Conservation (phyloP, 2,113 vertebrate species). For the Lepus europaeus region DNA sequence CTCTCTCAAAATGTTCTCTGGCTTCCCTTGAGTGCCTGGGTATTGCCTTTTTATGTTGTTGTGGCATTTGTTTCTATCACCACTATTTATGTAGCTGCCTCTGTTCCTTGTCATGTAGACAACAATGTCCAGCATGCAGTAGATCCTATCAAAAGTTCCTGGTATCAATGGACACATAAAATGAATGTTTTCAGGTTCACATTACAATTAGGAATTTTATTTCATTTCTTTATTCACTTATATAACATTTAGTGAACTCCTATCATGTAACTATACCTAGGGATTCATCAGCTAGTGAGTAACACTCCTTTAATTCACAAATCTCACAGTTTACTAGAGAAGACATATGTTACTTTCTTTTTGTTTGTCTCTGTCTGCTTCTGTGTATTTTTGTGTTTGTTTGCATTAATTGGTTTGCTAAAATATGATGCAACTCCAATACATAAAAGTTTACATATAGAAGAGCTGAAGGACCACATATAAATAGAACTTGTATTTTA, state of each 20-base stretch:
- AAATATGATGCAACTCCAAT: neutral
- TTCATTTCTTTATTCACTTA: neutral
- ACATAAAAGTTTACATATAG: neutral
- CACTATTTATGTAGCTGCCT: neutral
- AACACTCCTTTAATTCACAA: neutral
- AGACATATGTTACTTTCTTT: neutral
- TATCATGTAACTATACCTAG: neutral
- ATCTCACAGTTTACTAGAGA: neutral
- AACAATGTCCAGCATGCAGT: neutral
- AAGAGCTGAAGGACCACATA: neutral
- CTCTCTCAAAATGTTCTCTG: neutral
- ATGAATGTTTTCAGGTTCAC: neutral
- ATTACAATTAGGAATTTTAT: slow-evolving; percentile 40
- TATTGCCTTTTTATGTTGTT: neutral
- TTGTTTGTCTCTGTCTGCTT: neutral
- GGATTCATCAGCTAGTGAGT: neutral
- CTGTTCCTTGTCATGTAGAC: neutral
- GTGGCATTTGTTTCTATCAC: neutral
- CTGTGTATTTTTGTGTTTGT: neutral
- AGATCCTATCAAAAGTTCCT: neutral
- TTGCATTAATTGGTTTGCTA: neutral
- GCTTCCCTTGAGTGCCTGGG: neutral
- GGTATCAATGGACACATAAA: neutral
- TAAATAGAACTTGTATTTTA: neutral
- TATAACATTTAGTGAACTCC: neutral